phyloP scores from a whole-genome alignment of 2,113 vertebrate genomes.

The Asarcornis scutulata region DNA sequence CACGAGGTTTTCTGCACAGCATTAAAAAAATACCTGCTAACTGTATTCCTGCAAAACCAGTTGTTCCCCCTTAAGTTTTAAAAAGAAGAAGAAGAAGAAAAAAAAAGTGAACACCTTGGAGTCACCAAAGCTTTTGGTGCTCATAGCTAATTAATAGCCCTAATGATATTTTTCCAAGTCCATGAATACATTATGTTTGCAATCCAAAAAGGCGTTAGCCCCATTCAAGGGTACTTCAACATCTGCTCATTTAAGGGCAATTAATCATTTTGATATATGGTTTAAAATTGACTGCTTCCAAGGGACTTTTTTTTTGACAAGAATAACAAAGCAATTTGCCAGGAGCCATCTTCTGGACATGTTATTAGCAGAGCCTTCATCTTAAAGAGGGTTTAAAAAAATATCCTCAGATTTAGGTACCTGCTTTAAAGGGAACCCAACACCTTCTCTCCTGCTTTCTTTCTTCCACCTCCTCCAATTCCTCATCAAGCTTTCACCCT shows the following conservation, averaged over 20 bases:
- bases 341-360: slow-evolving; percentile 93
- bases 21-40: background rate
- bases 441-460: slow-evolving; percentile 11
- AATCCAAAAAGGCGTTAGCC: slow-evolving; percentile 81
- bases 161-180: slow-evolving; percentile 86
- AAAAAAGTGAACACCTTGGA: slow-evolving; percentile 51
- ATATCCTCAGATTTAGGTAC: slow-evolving; percentile 73
- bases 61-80: slow-evolving; percentile 54
- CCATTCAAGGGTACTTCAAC: slow-evolving; percentile 92
- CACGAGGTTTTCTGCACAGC: background rate
- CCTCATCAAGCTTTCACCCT: slow-evolving; percentile 75
- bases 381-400: slow-evolving; percentile 80
- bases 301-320: slow-evolving; percentile 93
- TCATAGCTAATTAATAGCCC: slow-evolving; percentile 91
- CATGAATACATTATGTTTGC: slow-evolving; percentile 88
- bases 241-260: slow-evolving; percentile 96
- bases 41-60: slow-evolving; percentile 21
- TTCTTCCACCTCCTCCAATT: slow-evolving; percentile 67
- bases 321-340: slow-evolving; percentile 99
- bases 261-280: slow-evolving; percentile 99
- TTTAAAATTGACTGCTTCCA: slow-evolving; percentile 94
- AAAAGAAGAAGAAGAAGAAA: background rate
- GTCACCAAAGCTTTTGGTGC: slow-evolving; percentile 72
- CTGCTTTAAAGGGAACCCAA: slow-evolving; percentile 78
- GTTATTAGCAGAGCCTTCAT: slow-evolving; percentile 91